Evolutionary conservation across 2,797 vertebrate genomes (phyloP).

Genomic region (Nothura maculosa): DNA sequence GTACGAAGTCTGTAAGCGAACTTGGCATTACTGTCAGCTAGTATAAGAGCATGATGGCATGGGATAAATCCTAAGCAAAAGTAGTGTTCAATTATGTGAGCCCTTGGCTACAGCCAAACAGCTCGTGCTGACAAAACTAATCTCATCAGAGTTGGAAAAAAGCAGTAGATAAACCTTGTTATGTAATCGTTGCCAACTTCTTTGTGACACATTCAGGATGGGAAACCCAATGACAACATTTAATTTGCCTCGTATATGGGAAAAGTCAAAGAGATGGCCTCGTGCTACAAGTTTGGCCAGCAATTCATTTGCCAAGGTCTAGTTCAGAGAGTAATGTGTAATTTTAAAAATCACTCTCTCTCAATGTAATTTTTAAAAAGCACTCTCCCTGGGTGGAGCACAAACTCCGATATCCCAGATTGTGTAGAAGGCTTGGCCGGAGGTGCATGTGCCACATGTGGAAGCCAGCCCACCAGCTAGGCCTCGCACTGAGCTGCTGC

Average conservation of each 20-base stretch:
- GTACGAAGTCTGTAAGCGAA: neutral
- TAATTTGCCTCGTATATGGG: accelerated
- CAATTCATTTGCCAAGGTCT: neutral
- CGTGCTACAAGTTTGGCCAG: accelerated
- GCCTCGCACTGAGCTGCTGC: accelerated
- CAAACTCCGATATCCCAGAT: no score
- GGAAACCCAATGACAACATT: neutral
- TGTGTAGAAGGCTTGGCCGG: neutral
- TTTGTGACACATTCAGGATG: neutral
- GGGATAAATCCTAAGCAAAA: neutral
- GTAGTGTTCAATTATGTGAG: neutral
- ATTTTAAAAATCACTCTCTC: neutral
- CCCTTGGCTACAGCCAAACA: neutral
- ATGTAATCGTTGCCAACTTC: neutral
- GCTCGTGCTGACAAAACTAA: neutral
- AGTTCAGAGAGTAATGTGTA: neutral
- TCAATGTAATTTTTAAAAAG: no score
- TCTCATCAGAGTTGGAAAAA: neutral
- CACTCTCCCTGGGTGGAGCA: no score
- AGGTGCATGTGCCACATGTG: neutral
- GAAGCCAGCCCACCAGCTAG: neutral
- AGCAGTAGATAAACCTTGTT: neutral
- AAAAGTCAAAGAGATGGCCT: neutral
- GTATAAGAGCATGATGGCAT: accelerated
- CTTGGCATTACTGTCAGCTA: neutral